Evolutionary conservation across 30 jellyfish, hydroid and myxozoan genomes (phyloP), one percentile per base, ranked within the genome.

Genomic region (Morbakka virulenta): DNA sequence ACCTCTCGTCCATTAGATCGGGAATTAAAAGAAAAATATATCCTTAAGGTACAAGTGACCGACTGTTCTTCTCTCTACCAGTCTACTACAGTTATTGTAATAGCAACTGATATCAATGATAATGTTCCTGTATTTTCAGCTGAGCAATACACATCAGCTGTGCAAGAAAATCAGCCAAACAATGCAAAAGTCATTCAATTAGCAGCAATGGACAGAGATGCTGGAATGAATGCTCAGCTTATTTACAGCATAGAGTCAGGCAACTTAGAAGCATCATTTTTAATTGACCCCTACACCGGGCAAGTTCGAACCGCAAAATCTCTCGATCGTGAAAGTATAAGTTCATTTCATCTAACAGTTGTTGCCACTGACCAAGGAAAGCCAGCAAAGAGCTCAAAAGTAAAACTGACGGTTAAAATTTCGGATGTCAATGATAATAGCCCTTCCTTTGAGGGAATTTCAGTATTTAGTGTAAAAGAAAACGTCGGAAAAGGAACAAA

Each of bases 41-140:
- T 25, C 2, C 66, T 92, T 31, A 78, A 34, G 14, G 82, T 86
- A 2, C 68, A 28, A 32, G 99, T 95, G n/a, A 52, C 74, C 32
- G 99, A 92, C 70, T 62, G 85, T 35, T 95, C 92, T 4, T 47
- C 91, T 22, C 70, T 77, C 61, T 41, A 62, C 3, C 84, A 72
- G 35, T 23, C 52, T 9, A 72, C 41, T 25, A 84, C 69, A 2
- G 80, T 91, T 17, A 34, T 64, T 4, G 89, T 91, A 4, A 75
- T 70, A 20, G 98, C 95, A 6, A 72, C 29, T 17, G 98, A 91
- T 50, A 27, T 85, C 64, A 91, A 91, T 81, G 98, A 91, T 33
- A 85, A 85, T 61, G 74, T 64, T 14, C 98, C 98, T 2, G 52
- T 27, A 33, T 80, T 91, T 80, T 81, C 84, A 12, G 82, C 74